These are phyloP conservation scores for Semibalanus balanoides DNA, from an alignment of 1,140 invertebrate genomes.

Conservation along the genomic window DNA sequence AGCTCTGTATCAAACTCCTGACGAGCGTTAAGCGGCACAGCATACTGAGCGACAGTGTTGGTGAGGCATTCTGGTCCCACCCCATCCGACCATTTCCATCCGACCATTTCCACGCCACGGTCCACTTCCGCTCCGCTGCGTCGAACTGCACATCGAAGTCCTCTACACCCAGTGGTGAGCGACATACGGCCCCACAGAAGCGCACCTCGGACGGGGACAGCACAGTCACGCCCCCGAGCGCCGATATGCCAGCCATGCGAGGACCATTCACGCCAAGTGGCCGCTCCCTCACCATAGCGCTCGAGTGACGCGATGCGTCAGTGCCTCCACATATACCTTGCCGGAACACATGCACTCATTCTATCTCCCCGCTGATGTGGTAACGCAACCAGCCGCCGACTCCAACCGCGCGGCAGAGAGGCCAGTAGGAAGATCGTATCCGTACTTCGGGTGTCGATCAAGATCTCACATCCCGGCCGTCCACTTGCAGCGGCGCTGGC, in stretches of 20 bases:
- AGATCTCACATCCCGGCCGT: neutral
- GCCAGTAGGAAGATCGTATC: neutral
- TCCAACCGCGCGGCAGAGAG: neutral
- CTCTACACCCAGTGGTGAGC: neutral
- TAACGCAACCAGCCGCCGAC: neutral
- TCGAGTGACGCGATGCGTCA: neutral
- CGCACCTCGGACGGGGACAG: neutral
- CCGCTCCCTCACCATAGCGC: neutral
- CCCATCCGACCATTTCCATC: too few species aligned
- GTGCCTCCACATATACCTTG: neutral
- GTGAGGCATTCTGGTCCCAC: neutral
- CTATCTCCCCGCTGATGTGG: neutral
- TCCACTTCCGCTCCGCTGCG: neutral
- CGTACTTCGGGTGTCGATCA: neutral
- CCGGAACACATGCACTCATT: neutral
- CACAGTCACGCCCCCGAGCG: neutral
- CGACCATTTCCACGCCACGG: neutral
- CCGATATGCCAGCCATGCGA: neutral
- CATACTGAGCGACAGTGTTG: neutral
- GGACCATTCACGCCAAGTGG: neutral
- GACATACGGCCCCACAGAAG: neutral
- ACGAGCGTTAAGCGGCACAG: neutral
- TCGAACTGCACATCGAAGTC: neutral
- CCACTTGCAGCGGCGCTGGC: too few species aligned
- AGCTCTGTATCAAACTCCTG: conserved; percentile 7